Conservation (phyloP, 2,888 invertebrate species). For the Hecatera dysodea region DNA sequence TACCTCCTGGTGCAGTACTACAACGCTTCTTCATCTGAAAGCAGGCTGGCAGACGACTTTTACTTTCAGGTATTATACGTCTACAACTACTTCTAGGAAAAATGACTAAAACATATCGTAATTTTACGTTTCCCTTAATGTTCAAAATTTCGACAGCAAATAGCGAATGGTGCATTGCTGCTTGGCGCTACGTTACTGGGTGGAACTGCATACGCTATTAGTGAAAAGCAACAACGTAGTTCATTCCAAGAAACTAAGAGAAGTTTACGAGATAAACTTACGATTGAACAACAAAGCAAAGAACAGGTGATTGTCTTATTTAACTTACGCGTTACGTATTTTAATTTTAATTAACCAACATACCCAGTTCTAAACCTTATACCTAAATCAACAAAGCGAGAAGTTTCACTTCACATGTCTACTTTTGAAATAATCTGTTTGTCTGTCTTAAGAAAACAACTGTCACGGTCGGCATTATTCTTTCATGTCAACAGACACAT, state of each 20-base stretch:
- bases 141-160: conserved; percentile 89
- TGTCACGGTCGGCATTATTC: neutral
- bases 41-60: conserved; percentile 81
- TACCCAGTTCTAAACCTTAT: neutral
- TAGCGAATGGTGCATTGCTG: conserved; percentile 93
- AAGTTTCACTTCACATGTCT: neutral
- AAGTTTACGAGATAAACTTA: conserved; percentile 97
- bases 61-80: conserved; percentile 77
- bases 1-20: conserved; percentile 84
- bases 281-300: conserved; percentile 98
- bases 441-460: neutral
- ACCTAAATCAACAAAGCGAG: neutral
- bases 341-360: neutral
- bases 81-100: neutral
- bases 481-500: neutral
- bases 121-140: conserved; percentile 9
- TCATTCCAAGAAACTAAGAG: conserved; percentile 97
- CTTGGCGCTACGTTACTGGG: conserved; percentile 94
- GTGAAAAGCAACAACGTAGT: conserved; percentile 96
- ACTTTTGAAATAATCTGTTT: neutral
- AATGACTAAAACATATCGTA: neutral
- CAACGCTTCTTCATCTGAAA: conserved; percentile 79
- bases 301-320: conserved; percentile 93
- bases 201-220: conserved; percentile 90
- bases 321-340: conserved; percentile 2